Evolutionary conservation across 2,113 vertebrate genomes (phyloP), one percentile per base, ranked within the genome.

Genomic region (Chionomys nivalis): DNA sequence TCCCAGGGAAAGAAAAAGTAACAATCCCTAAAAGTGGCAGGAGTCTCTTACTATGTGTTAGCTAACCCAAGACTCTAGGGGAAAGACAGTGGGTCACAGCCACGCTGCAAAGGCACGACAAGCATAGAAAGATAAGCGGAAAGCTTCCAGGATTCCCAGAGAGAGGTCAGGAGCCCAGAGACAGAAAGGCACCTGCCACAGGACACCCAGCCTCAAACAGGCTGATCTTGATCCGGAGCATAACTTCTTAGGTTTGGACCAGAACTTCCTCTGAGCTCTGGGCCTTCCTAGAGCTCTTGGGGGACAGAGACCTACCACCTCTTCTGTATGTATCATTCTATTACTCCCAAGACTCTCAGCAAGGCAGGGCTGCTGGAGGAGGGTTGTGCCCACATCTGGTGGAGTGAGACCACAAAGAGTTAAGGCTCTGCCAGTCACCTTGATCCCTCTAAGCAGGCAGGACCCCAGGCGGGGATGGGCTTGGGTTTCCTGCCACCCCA

Each of bases 401-500:
- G 42, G 73, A 83, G 8, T 42, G 21, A 65, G 95, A 1, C 33
- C 89, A 19, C 68, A 96, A 98, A 77, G 98, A 94, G 97, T 98
- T 98, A 98, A 98, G 91, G 11, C 23, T 7, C 0, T 0, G 0
- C 95, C 0, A 1, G 93, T 79, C 95, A 1, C 78, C 96, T 83
- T 68, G 88, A 96, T 68, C 97, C 93, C 70, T 39, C 87, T 55
- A 16, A 90, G 95, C 16, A 8, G 87, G 70, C 95, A 77, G 31
- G 90, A 95, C 96, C 96, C 98, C 93, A 96, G 97, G 89, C 33
- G 0, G 87, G 87, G 91, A 7, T 0, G 3, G 96, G 97, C 73
- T 98, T 98, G 97, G 68, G 97, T 98, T 98, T 98, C 98, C 97
- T 13, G 86, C 44, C 93, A 47, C 79, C 73, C 93, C 76, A 63